Evolutionary conservation across 2,797 vertebrate species (phyloP).

Genomic region (Etheostoma nigrum): DNA sequence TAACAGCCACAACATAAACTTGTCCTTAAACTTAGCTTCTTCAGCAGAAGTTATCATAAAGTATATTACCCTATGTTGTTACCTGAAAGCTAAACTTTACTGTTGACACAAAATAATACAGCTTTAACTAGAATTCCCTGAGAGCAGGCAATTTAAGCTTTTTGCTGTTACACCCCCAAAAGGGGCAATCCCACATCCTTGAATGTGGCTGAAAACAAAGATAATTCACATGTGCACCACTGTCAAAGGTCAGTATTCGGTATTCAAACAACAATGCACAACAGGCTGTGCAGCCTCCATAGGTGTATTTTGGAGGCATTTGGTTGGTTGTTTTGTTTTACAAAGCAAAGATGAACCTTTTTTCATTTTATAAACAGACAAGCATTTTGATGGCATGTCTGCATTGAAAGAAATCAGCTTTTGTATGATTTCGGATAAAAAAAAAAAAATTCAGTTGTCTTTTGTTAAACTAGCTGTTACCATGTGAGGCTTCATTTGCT

Average conservation of each 20-base stretch:
- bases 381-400: background rate
- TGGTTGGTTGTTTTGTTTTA: constrained; percentile 12
- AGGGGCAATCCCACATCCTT: constrained; percentile 34
- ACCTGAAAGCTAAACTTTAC: constrained; percentile 54
- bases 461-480: constrained; percentile 1
- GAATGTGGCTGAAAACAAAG: constrained; percentile 33
- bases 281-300: background rate
- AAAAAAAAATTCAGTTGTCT: background rate
- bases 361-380: background rate
- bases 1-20: constrained; percentile 57
- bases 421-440: background rate
- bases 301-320: constrained; percentile 9
- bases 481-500: background rate
- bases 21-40: constrained; percentile 56
- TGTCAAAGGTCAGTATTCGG: constrained; percentile 32
- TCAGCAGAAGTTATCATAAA: constrained; percentile 55
- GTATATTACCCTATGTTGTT: constrained; percentile 41
- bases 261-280: constrained; percentile 27
- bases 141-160: constrained; percentile 49
- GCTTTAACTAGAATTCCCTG: constrained; percentile 49
- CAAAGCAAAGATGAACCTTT: background rate
- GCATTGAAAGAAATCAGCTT: background rate
- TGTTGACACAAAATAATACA: constrained; percentile 55
- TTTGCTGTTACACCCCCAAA: constrained; percentile 56
- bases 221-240: constrained; percentile 16